Evolutionary conservation across 2,888 invertebrate genomes (phyloP).

Genomic region (Tachina lurida): DNA sequence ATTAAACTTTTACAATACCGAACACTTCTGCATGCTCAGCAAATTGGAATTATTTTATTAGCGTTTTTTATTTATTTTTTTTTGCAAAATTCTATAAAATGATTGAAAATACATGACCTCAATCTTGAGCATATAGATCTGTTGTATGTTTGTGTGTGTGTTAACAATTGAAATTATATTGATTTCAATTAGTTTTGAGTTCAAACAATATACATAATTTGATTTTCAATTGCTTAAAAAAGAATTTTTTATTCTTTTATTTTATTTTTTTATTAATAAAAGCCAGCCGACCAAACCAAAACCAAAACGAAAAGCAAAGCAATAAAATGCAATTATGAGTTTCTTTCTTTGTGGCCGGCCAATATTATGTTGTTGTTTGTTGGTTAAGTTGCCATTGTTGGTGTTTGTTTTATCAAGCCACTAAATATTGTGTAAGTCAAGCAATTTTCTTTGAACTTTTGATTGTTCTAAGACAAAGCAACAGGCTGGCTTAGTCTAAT

Average conservation of each 20-base stretch:
- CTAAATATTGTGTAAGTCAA: slow-evolving; percentile 55
- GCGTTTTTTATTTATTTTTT: not conserved
- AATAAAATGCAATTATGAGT: slow-evolving; percentile 57
- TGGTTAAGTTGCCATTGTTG: slow-evolving; percentile 10
- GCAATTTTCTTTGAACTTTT: slow-evolving; percentile 65
- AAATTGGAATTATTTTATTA: slow-evolving; percentile 15
- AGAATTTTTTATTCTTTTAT: not conserved
- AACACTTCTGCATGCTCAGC: not conserved
- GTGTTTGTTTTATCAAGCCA: slow-evolving; percentile 29
- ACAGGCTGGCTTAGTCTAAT: slow-evolving; percentile 1
- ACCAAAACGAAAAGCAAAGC: not conserved
- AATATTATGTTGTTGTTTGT: not conserved
- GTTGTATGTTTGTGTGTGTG: slow-evolving; percentile 7
- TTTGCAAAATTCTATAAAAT: slow-evolving; percentile 20
- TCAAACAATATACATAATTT: slow-evolving; percentile 57
- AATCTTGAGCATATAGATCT: slow-evolving; percentile 38
- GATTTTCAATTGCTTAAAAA: slow-evolving; percentile 57
- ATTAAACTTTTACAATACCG: slow-evolving; percentile 25
- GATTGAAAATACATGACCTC: slow-evolving; percentile 53
- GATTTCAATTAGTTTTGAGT: slow-evolving; percentile 63
- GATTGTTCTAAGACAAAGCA: slow-evolving; percentile 52
- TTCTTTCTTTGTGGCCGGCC: slow-evolving; percentile 42
- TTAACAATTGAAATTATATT: slow-evolving; percentile 58
- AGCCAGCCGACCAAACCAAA: slow-evolving; percentile 17
- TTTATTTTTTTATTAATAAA: slow-evolving; percentile 10